Base-by-base conservation (phyloP, 2,113 vertebrate species). In the Pandion haliaetus region DNA sequence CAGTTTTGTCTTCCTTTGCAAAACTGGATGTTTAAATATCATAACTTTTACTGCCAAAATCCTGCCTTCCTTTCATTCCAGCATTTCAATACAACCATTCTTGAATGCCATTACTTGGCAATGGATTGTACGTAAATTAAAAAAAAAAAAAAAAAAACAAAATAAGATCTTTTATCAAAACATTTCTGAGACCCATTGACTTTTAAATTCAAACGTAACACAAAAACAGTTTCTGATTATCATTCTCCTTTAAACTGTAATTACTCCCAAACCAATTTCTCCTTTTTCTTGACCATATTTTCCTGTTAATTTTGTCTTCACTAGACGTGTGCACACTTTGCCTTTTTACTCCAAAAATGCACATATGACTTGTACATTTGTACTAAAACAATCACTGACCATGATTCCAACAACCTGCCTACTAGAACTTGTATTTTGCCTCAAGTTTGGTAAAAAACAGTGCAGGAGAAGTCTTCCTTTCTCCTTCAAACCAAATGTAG, bases 121-220 rank as follows among this genome's bases (percentile, higher is more conserved):
- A 80, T 45, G 25, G 12, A 24, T 50, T 50, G 3, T 15, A 42
- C 34, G 45, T 74, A 63, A 66, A 78, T 13, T 8, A 3, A 24
- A 40, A 4, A 10, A 25, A 52, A 10, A 3, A 11, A 3, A 20
- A 29, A 4, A 12, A 14, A 21, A 10, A 7, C 4, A 21, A 10
- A 7, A 4, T 21, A n/a, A 36, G 21, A 45, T 23, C 4, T 61
- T 82, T 47, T 25, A 50, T 32, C 13, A 47, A 80, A 82, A 77
- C 10, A 6, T 2, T 44, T 63, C 21, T 85, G 40, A 90, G 24
- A 44, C 5, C 2, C 6, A 63, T 1, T 0, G 0, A 29, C 4
- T 28, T 94, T 72, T 66, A 66, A 3, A 52, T 52, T 16, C 9
- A 91, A 59, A 32, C 8, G 3, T 34, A 63, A 67, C 9, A 71